Evolutionary conservation across 2,888 invertebrate genomes (phyloP).

Genomic region (Oxystoma pomonae): DNA sequence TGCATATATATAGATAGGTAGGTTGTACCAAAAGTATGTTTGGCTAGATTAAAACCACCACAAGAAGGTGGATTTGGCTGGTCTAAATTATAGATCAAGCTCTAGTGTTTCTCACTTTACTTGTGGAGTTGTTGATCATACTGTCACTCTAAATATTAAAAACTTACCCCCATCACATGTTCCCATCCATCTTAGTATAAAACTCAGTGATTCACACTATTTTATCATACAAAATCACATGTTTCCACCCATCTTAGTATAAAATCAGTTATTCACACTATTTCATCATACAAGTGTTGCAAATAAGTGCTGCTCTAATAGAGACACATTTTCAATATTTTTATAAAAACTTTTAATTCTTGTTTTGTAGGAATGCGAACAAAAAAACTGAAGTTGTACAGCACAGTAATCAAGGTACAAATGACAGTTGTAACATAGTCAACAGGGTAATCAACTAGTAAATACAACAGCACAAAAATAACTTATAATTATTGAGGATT

Average conservation of each 20-base stretch:
- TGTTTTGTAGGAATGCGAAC: slow-evolving; percentile 17
- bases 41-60: too few relatives aligned
- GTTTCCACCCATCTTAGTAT: neutral
- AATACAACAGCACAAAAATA: neutral
- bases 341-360: neutral
- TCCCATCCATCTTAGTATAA: too few relatives aligned
- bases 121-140: too few relatives aligned
- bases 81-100: too few relatives aligned
- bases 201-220: too few relatives aligned
- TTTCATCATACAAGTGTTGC: neutral
- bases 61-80: too few relatives aligned
- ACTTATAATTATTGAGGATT: neutral
- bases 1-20: too few relatives aligned
- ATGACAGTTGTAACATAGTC: slow-evolving; percentile 7
- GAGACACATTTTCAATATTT: neutral
- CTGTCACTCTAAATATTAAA: too few relatives aligned
- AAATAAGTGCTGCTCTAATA: neutral
- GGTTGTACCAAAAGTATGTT: too few relatives aligned
- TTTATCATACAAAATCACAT: too few relatives aligned
- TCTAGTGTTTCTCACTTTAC: too few relatives aligned
- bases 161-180: too few relatives aligned
- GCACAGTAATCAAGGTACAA: slow-evolving; percentile 20
- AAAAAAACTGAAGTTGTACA: slow-evolving; percentile 21
- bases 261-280: neutral
- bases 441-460: neutral